A percentile compares a stretch with the other conserved stretches of the same genome.
Conservation (phyloP, 1,140 invertebrate species). For the Helicoverpa armigera region DNA sequence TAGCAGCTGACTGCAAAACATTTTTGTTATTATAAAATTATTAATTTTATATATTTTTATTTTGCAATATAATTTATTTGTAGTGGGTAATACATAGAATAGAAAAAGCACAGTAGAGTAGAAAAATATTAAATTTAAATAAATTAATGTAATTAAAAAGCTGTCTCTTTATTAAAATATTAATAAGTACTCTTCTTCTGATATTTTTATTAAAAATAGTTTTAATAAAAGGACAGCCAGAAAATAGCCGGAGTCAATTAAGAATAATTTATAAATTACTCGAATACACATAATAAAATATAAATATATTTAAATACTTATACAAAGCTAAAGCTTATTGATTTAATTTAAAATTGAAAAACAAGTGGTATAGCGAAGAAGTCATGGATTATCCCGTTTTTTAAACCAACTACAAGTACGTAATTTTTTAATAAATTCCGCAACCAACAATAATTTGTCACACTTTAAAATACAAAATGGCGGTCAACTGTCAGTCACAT, state of each 20-base stretch:
- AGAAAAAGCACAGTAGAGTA: slow-evolving; percentile 45
- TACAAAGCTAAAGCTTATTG: slow-evolving; percentile 45
- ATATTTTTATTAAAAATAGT: background rate
- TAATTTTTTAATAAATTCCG: background rate
- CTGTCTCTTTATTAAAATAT: slow-evolving; percentile 37
- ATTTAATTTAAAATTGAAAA: slow-evolving; percentile 20
- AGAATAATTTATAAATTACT: slow-evolving; percentile 24
- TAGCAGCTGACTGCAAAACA: slow-evolving; percentile 89
- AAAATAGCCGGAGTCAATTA: slow-evolving; percentile 33
- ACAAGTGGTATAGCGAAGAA: slow-evolving; percentile 12
- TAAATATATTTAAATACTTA: slow-evolving; percentile 35
- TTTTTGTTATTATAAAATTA: slow-evolving; percentile 66
- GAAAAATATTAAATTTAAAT: slow-evolving; percentile 27
- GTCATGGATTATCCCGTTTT: background rate
- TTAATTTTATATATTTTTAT: slow-evolving; percentile 49
- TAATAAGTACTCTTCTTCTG: background rate
- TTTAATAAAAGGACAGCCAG: slow-evolving; percentile 29
- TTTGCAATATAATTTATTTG: slow-evolving; percentile 37
- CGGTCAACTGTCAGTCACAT: too few relatives aligned
- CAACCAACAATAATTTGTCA: too few relatives aligned
- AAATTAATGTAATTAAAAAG: slow-evolving; percentile 24
- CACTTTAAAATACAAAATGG: too few relatives aligned
- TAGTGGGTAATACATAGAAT: slow-evolving; percentile 36
- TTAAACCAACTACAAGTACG: too few relatives aligned
- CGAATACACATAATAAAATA: slow-evolving; percentile 31